Evolutionary conservation across 2,797 vertebrate genomes (phyloP).

Genomic region (Petrocephalus sullivani): DNA sequence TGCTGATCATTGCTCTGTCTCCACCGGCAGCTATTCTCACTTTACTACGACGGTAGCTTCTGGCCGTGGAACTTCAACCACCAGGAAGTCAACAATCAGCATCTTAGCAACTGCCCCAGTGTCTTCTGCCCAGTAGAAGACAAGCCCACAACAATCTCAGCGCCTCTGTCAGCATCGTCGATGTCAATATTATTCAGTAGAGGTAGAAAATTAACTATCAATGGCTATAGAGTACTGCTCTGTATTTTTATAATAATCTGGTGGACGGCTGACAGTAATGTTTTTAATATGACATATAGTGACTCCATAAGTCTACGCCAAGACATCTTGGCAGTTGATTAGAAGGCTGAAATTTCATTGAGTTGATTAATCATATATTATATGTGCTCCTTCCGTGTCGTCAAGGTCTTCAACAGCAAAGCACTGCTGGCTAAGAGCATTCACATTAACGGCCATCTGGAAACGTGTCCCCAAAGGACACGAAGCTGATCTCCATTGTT

Average conservation of each 20-base stretch:
- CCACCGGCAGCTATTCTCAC: neutral
- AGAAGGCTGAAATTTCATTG: constrained; percentile 58
- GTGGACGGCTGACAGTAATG: neutral
- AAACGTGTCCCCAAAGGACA: neutral
- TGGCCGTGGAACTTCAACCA: neutral
- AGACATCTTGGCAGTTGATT: constrained; percentile 51
- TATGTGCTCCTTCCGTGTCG: neutral
- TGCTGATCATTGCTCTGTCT: neutral
- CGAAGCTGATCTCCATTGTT: constrained; percentile 16
- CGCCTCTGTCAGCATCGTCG: neutral
- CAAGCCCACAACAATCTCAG: neutral
- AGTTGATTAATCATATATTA: constrained; percentile 38
- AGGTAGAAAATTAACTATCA: neutral
- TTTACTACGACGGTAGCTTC: neutral
- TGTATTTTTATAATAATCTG: neutral
- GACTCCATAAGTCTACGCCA: constrained; percentile 36
- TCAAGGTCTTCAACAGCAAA: constrained; percentile 12
- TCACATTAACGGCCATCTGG: constrained; percentile 25
- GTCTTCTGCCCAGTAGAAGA: neutral
- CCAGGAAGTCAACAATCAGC: neutral
- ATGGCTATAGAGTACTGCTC: neutral
- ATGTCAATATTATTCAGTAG: neutral
- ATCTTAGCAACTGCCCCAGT: neutral
- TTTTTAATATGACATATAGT: neutral
- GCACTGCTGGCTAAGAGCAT: constrained; percentile 18